These are phyloP conservation scores for Cyclophora punctaria DNA, from an alignment of 2,888 invertebrate species.

Conservation along the genomic window DNA sequence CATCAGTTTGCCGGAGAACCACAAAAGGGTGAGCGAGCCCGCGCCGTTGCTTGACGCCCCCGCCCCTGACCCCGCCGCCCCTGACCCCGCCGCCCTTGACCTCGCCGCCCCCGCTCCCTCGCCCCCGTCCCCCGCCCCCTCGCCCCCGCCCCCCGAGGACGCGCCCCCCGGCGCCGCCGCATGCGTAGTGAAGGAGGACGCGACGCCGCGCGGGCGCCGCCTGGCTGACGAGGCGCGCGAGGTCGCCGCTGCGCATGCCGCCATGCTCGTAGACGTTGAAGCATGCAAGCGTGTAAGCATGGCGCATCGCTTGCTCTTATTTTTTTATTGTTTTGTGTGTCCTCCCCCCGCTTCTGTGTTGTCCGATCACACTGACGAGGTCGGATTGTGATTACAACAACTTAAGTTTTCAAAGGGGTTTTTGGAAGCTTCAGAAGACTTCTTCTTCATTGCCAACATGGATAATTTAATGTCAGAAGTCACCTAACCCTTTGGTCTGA, in stretches of 20 bases:
- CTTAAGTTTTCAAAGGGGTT: no score
- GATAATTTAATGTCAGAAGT: slow-evolving; percentile 3
- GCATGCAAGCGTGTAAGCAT: slow-evolving; percentile 84
- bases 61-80: slow-evolving; percentile 35
- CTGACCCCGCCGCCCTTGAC: slow-evolving; percentile 7
- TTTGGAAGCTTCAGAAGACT: no score
- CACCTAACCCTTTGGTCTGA: slow-evolving; percentile 1
- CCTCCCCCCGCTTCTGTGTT: slow-evolving; percentile 29
- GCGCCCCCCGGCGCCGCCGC: slow-evolving; percentile 33
- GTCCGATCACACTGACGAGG: slow-evolving; percentile 1
- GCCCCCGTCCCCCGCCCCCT: slow-evolving; percentile 12
- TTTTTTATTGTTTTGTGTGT: slow-evolving; percentile 26
- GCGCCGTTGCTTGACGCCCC: slow-evolving; percentile 62
- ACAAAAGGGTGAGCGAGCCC: slow-evolving; percentile 94
- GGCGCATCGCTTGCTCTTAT: slow-evolving; percentile 54
- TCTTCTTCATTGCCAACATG: no score
- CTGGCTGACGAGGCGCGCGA: slow-evolving; percentile 68
- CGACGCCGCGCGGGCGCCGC: slow-evolving; percentile 59
- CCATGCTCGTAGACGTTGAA: slow-evolving; percentile 75
- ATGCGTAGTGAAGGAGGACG: slow-evolving; percentile 67
- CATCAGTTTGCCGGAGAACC: slow-evolving; percentile 97
- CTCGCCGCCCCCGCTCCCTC: slow-evolving; percentile 1
- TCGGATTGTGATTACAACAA: not conserved
- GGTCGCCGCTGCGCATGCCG: slow-evolving; percentile 69
- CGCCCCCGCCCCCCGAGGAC: slow-evolving; percentile 31